Evolutionary conservation across 23 tunicate species (phyloP), one percentile per base, ranked within the genome.

Genomic region (Phallusia fumigata): DNA sequence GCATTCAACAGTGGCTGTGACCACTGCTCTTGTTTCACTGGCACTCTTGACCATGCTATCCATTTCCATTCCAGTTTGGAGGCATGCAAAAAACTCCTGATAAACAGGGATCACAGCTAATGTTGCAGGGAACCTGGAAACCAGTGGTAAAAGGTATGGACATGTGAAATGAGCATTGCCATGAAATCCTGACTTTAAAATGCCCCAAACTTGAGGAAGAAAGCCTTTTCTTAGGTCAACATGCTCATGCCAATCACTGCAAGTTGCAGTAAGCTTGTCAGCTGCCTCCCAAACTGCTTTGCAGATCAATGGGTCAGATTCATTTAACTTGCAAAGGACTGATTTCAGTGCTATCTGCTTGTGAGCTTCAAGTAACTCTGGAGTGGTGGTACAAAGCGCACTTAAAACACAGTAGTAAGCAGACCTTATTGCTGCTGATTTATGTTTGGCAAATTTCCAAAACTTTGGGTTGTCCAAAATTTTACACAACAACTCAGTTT

Each of bases 361-460:
- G 12, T 94, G 90, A 0, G 65, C 44, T 19, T 77, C 32, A 24
- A 89, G 81, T 19, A 89, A 19, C 33, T 52, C 36, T 0, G 90
- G 90, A 24, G 36, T 45, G 16, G 31, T 1, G 11, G 24, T 36
- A 74, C 90, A 86, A 12, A 94, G 32, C 10, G 85, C 31, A 36
- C 81, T 76, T 22, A 94, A 18, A 0, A 82, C 77, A 36, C 51
- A 74, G 77, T 88, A 89, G 79, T 76, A 94, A 30, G 88, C 90
- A 30, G 82, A 80, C 50, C 90, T 35, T 16, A 94, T 79, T 19
- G 32, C 34, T 53, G 90, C 64, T 33, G 65, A 53, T 69, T 84
- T 75, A 52, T 89, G 90, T 49, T 89, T 94, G 72, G 84, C 49
- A 78, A 94, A 84, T 51, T 94, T 94, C 93, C 94, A 94, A 35